phyloP scores from a whole-genome alignment of 2,888 invertebrate genomes.

The Xylocampa areola region DNA sequence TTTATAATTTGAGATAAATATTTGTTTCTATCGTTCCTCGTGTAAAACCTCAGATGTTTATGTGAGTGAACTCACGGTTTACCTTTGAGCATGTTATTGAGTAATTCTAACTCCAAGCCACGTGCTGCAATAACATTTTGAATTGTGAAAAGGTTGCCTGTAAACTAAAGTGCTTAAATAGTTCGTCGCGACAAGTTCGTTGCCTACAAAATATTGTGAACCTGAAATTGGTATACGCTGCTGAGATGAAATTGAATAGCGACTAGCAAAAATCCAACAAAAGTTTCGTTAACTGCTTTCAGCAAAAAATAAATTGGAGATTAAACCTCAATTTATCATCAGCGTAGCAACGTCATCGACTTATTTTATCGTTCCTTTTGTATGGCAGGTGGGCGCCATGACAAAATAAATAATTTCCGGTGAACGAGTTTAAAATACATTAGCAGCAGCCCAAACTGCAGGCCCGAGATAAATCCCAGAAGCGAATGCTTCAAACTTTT shows the following conservation, averaged over 20 bases:
- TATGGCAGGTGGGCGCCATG: slow-evolving; percentile 71
- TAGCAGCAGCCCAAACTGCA: slow-evolving; percentile 56
- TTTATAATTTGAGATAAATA: slow-evolving; percentile 7
- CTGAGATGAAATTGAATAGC: slow-evolving; percentile 7
- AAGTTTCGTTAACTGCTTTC: slow-evolving; percentile 2
- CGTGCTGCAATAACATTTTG: slow-evolving; percentile 39
- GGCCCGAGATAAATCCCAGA: slow-evolving; percentile 33
- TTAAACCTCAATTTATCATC: slow-evolving; percentile 40
- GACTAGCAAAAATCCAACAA: slow-evolving; percentile 18
- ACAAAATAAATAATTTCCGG: slow-evolving; percentile 75
- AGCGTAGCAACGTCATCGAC: slow-evolving; percentile 30
- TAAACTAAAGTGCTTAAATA: slow-evolving; percentile 27
- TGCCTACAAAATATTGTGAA: neutral
- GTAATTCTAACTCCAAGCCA: slow-evolving; percentile 31
- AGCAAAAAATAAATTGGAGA: slow-evolving; percentile 19
- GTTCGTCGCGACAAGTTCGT: slow-evolving; percentile 10
- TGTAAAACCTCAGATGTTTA: slow-evolving; percentile 7
- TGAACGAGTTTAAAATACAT: slow-evolving; percentile 69
- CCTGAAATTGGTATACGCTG: slow-evolving; percentile 1
- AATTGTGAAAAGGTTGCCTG: slow-evolving; percentile 36
- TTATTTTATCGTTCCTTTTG: slow-evolving; percentile 64
- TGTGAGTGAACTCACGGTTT: slow-evolving; percentile 25
- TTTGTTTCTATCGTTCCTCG: slow-evolving; percentile 8
- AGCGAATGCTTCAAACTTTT: slow-evolving; percentile 24
- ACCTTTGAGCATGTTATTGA: slow-evolving; percentile 40